phyloP scores from a whole-genome alignment of 92 coral and sea anemone genomes.

The Meandrina meandrites region DNA sequence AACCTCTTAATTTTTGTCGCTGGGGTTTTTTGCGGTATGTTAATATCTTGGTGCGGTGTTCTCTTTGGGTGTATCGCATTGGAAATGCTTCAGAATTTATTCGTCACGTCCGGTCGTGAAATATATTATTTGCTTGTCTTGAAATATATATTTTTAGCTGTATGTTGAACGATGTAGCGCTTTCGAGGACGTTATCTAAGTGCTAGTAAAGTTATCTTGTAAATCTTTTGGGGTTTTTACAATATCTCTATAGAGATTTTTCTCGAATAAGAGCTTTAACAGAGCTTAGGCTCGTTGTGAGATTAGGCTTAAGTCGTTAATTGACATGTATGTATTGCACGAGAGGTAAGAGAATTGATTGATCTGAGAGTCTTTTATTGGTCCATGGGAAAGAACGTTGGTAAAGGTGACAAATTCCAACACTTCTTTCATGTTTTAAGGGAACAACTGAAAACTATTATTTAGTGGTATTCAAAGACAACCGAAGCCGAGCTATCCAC shows the following conservation, averaged over 20 bases:
- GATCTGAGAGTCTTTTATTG: neutral
- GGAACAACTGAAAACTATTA: neutral
- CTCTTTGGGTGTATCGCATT: neutral
- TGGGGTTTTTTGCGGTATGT: neutral
- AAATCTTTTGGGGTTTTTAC: neutral
- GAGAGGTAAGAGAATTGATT: neutral
- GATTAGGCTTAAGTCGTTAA: neutral
- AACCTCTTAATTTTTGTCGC: neutral
- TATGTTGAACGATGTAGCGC: neutral
- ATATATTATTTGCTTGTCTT: neutral
- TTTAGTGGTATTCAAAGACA: neutral
- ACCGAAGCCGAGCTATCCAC: neutral
- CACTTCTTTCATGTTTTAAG: neutral
- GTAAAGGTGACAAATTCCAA: neutral
- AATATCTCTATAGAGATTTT: neutral
- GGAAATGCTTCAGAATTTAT: neutral
- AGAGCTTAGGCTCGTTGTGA: neutral
- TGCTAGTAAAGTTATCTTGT: neutral
- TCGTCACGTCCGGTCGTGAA: neutral
- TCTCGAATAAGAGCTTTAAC: neutral
- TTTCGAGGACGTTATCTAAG: neutral
- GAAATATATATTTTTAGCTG: neutral
- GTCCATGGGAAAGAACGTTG: neutral
- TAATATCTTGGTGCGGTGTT: too few relatives aligned
- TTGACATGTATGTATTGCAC: neutral